Conservation (phyloP, 2,888 invertebrate species). For the Aphidoletes aphidimyza region DNA sequence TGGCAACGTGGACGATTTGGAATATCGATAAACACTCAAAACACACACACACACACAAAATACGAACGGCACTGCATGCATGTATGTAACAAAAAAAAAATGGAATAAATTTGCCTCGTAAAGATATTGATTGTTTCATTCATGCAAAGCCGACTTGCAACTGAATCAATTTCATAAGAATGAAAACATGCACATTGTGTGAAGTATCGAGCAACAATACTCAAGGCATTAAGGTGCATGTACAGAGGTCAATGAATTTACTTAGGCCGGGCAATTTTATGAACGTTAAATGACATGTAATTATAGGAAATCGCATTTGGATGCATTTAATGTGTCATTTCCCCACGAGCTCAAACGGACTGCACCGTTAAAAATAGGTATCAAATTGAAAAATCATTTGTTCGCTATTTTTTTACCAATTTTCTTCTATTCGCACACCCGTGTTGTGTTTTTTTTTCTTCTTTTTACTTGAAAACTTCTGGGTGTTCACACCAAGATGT, state of each 20-base stretch:
- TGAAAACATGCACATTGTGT: neutral
- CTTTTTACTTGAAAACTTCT: no score
- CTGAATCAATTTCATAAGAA: conserved; percentile 44
- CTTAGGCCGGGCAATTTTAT: neutral
- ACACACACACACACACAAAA: no score
- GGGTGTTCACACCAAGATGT: neutral
- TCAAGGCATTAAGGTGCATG: neutral
- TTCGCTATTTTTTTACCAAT: neutral
- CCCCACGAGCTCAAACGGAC: neutral
- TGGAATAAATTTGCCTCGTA: neutral
- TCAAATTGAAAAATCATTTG: neutral
- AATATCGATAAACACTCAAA: no score
- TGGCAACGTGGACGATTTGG: conserved; percentile 35
- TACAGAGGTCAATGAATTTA: conserved; percentile 47
- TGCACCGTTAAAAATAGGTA: neutral
- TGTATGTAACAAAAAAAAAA: neutral
- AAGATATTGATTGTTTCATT: conserved; percentile 48
- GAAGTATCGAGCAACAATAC: neutral
- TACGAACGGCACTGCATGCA: no score
- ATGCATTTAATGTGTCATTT: conserved; percentile 34
- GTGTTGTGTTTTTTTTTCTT: no score
- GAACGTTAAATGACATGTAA: neutral
- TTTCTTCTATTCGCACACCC: no score
- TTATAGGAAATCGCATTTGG: conserved; percentile 15
- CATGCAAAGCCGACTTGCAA: neutral